A percentile compares a stretch with the other conserved stretches of the same genome.
Evolutionary conservation across 2,113 vertebrate species (phyloP).

Genomic region (Dasyornis broadbenti): DNA sequence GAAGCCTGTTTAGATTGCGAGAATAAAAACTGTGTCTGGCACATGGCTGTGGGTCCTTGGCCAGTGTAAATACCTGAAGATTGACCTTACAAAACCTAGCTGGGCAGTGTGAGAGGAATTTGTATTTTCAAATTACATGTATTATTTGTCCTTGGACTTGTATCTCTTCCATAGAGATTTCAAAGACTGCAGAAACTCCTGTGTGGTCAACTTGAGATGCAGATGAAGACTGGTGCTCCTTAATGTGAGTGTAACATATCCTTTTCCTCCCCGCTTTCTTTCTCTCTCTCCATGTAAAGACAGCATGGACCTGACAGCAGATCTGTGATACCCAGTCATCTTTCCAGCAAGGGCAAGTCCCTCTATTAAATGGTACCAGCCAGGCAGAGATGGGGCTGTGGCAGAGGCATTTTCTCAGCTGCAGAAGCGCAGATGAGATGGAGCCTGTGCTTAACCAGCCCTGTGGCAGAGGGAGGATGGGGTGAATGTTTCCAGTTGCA

Average conservation of each 20-base stretch:
- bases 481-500: accelerated
- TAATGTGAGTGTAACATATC: not conserved
- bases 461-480: too few species aligned
- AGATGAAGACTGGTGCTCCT: not conserved
- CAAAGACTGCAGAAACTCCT: not conserved
- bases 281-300: not conserved
- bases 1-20: not conserved
- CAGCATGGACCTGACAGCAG: not conserved
- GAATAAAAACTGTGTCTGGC: constrained; percentile 43
- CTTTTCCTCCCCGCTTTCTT: not conserved
- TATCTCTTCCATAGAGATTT: not conserved
- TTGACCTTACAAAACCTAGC: not conserved
- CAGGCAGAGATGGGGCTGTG: not conserved
- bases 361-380: not conserved
- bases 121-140: not conserved
- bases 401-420: not conserved
- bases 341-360: not conserved
- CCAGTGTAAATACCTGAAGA: not conserved
- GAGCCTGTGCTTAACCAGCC: too few species aligned
- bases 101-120: not conserved
- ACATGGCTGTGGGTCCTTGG: not conserved
- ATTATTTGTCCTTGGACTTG: not conserved
- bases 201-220: not conserved
- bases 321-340: accelerated
- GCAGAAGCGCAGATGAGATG: not conserved